Percentiles rank a stretch among this genome's conserved stretches.
Evolutionary conservation across 30 jellyfish, hydroid and myxozoan species (phyloP).

Genomic region (Morbakka virulenta): DNA sequence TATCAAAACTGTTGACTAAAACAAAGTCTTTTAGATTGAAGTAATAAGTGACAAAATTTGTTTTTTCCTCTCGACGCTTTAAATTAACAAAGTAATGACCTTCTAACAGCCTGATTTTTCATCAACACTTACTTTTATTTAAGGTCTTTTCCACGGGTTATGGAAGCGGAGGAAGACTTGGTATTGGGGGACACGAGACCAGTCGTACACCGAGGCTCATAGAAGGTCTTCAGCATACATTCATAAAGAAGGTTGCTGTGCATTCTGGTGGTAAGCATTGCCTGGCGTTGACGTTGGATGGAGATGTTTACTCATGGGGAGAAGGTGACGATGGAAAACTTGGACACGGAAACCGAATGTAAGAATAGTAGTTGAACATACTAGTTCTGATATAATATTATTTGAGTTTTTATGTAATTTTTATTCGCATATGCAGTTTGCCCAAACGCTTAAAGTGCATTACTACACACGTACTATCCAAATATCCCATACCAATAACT

Average conservation of each 20-base stretch:
- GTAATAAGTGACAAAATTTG: too few species aligned
- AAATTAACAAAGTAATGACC: too few species aligned
- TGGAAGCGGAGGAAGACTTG: slow-evolving; percentile 87
- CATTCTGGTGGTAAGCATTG: slow-evolving; percentile 98
- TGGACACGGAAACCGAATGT: slow-evolving; percentile 94
- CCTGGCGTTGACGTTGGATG: slow-evolving; percentile 93
- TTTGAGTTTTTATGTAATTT: too few species aligned
- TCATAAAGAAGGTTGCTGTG: slow-evolving; percentile 73
- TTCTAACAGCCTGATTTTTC: too few species aligned
- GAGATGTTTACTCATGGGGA: slow-evolving; percentile 97
- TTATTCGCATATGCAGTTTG: too few species aligned
- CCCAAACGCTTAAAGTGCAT: too few species aligned
- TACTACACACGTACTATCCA: too few species aligned
- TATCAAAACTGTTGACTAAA: too few species aligned
- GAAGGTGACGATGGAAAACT: slow-evolving; percentile 98
- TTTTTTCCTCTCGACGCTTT: too few species aligned
- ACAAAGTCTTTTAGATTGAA: too few species aligned
- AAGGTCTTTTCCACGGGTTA: slow-evolving; percentile 87
- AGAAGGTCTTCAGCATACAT: slow-evolving; percentile 74
- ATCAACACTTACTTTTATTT: too few species aligned
- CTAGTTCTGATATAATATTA: not conserved
- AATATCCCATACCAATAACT: too few species aligned
- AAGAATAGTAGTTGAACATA: slow-evolving; percentile 25
- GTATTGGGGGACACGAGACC: slow-evolving; percentile 80
- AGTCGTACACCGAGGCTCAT: slow-evolving; percentile 69